Percentiles rank a stretch among this genome's conserved stretches.
Conservation (phyloP, 1,140 invertebrate species). For the Zaprionus davidi region DNA sequence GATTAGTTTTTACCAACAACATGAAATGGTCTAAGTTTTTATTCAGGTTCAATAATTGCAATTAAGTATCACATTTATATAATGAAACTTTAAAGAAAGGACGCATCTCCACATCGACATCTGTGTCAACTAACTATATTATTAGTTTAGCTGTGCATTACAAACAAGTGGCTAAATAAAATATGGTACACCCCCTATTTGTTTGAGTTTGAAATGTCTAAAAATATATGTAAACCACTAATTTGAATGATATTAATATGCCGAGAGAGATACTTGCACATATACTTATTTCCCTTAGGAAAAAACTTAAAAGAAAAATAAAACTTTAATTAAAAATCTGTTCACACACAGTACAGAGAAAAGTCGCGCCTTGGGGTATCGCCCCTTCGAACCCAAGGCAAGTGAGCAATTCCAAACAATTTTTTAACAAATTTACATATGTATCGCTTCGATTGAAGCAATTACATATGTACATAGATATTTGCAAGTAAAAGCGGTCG, state of each 20-base stretch:
- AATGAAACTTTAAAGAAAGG: neutral
- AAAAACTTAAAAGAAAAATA: neutral
- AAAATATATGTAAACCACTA: neutral
- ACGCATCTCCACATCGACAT: no score
- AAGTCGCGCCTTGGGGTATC: neutral
- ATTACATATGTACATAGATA: neutral
- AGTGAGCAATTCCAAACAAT: neutral
- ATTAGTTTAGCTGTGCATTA: no score
- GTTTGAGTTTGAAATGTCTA: neutral
- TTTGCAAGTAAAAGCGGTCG: neutral
- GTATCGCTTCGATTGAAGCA: neutral
- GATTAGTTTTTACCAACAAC: no score
- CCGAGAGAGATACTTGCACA: neutral
- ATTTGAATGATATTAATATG: neutral
- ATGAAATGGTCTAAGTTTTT: no score
- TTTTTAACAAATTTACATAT: slow-evolving; percentile 5
- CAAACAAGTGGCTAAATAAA: neutral
- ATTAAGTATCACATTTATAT: no score
- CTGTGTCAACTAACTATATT: no score
- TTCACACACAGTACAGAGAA: neutral
- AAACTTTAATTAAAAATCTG: neutral
- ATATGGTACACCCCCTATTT: neutral
- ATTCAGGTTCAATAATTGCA: no score
- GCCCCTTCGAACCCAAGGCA: neutral
- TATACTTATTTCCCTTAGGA: neutral